Evolutionary conservation across 2,113 vertebrate species (phyloP).

Genomic region (Abramis brama): DNA sequence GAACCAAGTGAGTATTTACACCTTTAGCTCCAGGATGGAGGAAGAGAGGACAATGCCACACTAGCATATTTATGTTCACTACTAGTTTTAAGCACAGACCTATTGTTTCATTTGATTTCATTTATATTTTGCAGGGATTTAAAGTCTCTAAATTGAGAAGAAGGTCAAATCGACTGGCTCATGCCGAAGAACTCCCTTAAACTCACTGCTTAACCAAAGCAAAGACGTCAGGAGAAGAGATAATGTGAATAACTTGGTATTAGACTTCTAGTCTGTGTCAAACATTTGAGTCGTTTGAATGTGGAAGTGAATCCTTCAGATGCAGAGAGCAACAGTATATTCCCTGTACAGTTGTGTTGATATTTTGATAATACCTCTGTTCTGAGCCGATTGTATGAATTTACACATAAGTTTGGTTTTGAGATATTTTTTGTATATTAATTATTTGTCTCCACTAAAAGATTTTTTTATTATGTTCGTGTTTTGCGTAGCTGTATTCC

Average conservation of each 20-base stretch:
- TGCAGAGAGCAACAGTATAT: not conserved
- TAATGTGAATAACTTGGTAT: constrained; percentile 13
- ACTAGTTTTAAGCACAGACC: not conserved
- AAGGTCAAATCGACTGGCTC: not conserved
- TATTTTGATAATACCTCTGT: constrained; percentile 29
- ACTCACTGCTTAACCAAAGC: not conserved
- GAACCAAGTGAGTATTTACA: not conserved
- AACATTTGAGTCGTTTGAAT: not conserved
- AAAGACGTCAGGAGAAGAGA: constrained; percentile 11
- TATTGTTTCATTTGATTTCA: not conserved
- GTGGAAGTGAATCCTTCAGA: constrained; percentile 26
- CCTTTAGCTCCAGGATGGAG: too few species aligned
- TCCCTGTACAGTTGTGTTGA: constrained; percentile 46
- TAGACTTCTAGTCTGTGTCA: constrained; percentile 1
- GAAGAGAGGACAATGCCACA: not conserved
- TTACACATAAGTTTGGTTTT: constrained; percentile 10
- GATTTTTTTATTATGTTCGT: constrained; percentile 6
- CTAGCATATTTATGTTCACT: not conserved
- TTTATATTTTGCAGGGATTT: constrained; percentile 33
- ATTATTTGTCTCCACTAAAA: not conserved
- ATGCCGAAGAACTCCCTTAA: not conserved
- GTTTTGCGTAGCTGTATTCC: not conserved
- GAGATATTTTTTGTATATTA: constrained; percentile 46
- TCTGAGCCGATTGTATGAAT: constrained; percentile 22
- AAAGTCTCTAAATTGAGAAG: constrained; percentile 3